phyloP scores from a whole-genome alignment of 2,113 vertebrate species.

The Camelus dromedarius region DNA sequence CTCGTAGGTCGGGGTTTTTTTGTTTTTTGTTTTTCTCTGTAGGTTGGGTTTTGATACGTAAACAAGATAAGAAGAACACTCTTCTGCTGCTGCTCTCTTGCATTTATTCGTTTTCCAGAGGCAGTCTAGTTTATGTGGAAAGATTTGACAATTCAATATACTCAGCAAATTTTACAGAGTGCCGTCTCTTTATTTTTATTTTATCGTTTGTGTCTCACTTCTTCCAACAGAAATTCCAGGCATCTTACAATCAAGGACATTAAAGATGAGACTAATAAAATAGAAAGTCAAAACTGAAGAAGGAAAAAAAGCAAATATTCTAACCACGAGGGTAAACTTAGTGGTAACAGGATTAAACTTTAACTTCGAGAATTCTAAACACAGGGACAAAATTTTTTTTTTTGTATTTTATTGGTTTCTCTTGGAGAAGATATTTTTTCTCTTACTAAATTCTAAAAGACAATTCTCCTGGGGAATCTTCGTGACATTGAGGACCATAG shows the following conservation, averaged over 20 bases:
- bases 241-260: slow-evolving; percentile 31
- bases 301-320: slow-evolving; percentile 45
- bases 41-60: slow-evolving; percentile 31
- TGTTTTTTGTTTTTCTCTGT: too few species aligned
- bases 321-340: neutral
- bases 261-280: slow-evolving; percentile 50
- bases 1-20: neutral
- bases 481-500: neutral
- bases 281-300: slow-evolving; percentile 1
- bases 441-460: neutral
- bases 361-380: slow-evolving; percentile 24
- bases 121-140: slow-evolving; percentile 61
- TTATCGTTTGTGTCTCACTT: slow-evolving; percentile 57
- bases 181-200: slow-evolving; percentile 75
- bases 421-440: neutral
- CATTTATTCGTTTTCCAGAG: slow-evolving; percentile 25
- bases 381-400: neutral
- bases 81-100: slow-evolving; percentile 34
- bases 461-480: neutral
- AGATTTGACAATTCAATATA: slow-evolving; percentile 61
- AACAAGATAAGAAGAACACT: slow-evolving; percentile 37
- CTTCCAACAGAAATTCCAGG: slow-evolving; percentile 66
- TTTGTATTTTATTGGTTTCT: slow-evolving; percentile 17
- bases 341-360: neutral
- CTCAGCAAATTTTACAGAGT: slow-evolving; percentile 59